Evolutionary conservation across 2,113 vertebrate species (phyloP).

Genomic region (Brachypteracias leptosomus): DNA sequence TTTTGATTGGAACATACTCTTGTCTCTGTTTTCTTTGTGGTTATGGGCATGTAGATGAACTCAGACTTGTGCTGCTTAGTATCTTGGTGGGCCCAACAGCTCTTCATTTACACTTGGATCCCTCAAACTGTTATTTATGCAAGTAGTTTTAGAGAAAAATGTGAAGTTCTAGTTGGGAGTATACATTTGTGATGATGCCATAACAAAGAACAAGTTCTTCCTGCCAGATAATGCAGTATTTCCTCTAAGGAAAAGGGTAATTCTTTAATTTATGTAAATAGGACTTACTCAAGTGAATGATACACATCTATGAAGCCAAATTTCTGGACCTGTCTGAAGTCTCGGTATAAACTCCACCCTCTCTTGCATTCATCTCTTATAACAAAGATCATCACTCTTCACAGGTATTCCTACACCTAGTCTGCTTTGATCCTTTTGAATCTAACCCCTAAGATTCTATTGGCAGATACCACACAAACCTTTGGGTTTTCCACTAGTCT

Average conservation of each 20-base stretch:
- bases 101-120: background rate
- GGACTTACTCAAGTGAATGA: background rate
- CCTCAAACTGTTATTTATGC: background rate
- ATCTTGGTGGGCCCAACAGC: background rate
- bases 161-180: background rate
- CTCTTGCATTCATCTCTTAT: background rate
- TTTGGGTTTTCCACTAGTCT: background rate
- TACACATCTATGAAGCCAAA: fast-evolving
- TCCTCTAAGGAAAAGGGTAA: background rate
- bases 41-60: background rate
- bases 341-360: background rate
- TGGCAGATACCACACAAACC: background rate
- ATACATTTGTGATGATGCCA: background rate
- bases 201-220: background rate
- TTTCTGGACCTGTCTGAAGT: background rate
- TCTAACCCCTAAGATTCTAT: background rate
- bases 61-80: background rate
- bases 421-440: background rate
- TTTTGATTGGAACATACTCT: background rate
- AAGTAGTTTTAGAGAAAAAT: background rate
- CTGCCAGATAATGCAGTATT: background rate
- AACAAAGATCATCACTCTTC: background rate
- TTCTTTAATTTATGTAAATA: background rate
- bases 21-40: background rate
- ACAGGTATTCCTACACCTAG: background rate